These are phyloP conservation scores for Pachliopta kotzebuea DNA, from an alignment of 2,888 invertebrate genomes.

Conservation along the genomic window DNA sequence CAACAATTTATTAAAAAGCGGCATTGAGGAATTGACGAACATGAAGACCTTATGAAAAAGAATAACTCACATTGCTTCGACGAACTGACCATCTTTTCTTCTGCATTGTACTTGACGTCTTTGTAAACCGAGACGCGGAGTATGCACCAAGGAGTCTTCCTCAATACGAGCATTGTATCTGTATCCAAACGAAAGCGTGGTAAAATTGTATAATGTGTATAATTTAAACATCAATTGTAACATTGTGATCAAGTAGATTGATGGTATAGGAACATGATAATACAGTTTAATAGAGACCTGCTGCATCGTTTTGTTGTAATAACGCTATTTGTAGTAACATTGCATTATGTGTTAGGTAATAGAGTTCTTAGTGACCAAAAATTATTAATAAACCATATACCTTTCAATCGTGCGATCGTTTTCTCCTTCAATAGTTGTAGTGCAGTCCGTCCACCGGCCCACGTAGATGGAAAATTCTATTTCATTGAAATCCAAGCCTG, in stretches of 20 bases:
- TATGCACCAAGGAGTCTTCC: slow-evolving; percentile 66
- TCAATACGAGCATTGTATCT: slow-evolving; percentile 37
- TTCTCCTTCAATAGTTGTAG: slow-evolving; percentile 48
- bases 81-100: slow-evolving; percentile 60
- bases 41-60: background rate
- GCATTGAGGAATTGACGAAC: too few species aligned
- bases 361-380: too few species aligned
- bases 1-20: too few species aligned
- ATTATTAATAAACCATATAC: slow-evolving; percentile 37
- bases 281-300: too few species aligned
- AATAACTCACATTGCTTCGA: slow-evolving; percentile 65
- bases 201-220: too few species aligned
- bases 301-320: too few species aligned
- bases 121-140: slow-evolving; percentile 69
- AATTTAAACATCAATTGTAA: too few species aligned
- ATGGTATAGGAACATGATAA: too few species aligned
- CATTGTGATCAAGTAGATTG: too few species aligned
- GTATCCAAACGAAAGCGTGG: background rate
- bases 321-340: too few species aligned
- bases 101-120: slow-evolving; percentile 69
- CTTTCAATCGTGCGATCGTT: slow-evolving; percentile 54
- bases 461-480: slow-evolving; percentile 61
- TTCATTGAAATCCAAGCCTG: slow-evolving; percentile 47
- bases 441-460: slow-evolving; percentile 67
- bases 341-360: too few species aligned